Base-by-base conservation (phyloP, 2,797 vertebrate genomes). In the Craterocephalus amniculus region DNA sequence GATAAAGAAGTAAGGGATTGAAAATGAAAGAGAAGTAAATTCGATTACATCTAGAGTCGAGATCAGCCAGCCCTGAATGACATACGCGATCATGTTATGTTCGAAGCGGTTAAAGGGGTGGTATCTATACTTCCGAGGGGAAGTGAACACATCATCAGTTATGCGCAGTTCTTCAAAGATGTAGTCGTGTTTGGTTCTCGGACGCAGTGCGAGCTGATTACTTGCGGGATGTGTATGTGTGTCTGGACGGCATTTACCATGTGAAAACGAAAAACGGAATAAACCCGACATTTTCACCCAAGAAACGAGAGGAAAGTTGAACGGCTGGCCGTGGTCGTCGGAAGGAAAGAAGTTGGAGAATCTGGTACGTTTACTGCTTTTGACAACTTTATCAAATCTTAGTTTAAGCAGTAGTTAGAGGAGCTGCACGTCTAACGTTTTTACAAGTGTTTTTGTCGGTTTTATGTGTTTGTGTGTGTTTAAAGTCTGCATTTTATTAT, bases 211-310 rank as follows among this genome's bases (percentile, higher is more conserved):
- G 18, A 66, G 72, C 76, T 20, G 67, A 26, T 49, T 70, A 73
- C 13, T 72, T 67, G 81, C 18, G 29, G 29, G 22, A 67, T 71
- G n/a, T 77, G 63, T 76, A 70, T 58, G 66, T 36, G 16, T 40
- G 35, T 68, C 31, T 55, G 71, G 52, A 43, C 49, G 32, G 66
- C 58, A 77, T 73, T 64, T 73, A 83, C 67, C 87, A 88, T 88
- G 89, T 89, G 75, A 84, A 81, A 68, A 63, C 29, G 70, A 45
- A 24, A 78, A 80, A 54, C n/a, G 78, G 76, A 85, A 2, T 80
- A 65, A 61, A 61, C n/a, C 52, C 13, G 29, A 36, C 0, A 40
- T 63, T 75, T 34, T 22, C 13, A 16, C 0, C 43, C 8, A 52
- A 35, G 69, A 58, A 38, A 26, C 3, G 2, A 12, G n/a, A 70